A percentile compares a stretch with the other conserved stretches of the same genome.
phyloP scores from a whole-genome alignment of 2,113 vertebrate species.

The Acanthisitta chloris region DNA sequence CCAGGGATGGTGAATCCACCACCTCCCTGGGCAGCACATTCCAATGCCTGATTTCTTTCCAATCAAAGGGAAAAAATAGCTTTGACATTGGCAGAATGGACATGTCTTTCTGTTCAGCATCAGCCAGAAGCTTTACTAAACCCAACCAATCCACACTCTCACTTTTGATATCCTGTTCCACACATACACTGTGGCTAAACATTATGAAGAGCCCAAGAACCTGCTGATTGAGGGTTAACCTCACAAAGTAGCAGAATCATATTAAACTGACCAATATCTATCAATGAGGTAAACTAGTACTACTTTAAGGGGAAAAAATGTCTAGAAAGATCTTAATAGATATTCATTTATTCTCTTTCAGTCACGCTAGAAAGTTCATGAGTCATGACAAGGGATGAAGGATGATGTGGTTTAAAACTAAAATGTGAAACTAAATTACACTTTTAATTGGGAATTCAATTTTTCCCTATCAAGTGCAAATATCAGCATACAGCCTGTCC shows the following conservation, averaged over 20 bases:
- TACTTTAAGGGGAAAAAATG: background rate
- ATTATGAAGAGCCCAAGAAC: background rate
- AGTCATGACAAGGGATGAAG: constrained; percentile 25
- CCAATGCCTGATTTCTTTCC: background rate
- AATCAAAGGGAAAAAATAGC: constrained; percentile 12
- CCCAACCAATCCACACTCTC: background rate
- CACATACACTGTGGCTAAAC: background rate
- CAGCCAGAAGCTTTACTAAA: background rate
- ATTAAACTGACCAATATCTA: background rate
- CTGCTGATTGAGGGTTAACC: background rate
- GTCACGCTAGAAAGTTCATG: constrained; percentile 26
- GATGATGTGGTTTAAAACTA: constrained; percentile 46
- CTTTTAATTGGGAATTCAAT: constrained; percentile 47
- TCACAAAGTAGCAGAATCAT: background rate
- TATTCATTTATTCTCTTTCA: background rate
- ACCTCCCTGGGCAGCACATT: too few species aligned
- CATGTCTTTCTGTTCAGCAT: background rate
- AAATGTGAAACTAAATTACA: constrained; percentile 44
- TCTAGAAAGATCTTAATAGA: background rate
- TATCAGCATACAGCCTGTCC: background rate
- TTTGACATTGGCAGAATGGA: background rate
- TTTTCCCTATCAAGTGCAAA: background rate
- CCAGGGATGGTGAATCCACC: too few species aligned
- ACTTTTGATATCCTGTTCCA: background rate
- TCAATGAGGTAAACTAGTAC: constrained; percentile 10